Percentiles rank a stretch among this genome's conserved stretches.
Conservation (phyloP, 2,113 vertebrate species). For the Oncorhynchus kisutch region DNA sequence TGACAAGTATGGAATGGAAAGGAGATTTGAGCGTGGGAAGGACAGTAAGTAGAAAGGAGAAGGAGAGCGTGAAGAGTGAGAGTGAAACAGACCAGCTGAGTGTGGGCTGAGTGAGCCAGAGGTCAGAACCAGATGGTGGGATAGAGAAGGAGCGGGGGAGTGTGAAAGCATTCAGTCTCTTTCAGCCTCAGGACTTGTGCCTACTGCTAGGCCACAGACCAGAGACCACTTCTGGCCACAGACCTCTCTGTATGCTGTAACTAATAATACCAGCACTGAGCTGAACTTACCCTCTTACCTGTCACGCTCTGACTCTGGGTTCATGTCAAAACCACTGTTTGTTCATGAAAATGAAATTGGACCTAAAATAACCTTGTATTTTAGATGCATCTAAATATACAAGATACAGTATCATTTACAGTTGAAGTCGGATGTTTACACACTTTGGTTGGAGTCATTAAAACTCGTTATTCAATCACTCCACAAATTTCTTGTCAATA, state of each 20-base stretch:
- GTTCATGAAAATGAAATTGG: too few relatives aligned
- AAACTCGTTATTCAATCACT: too few relatives aligned
- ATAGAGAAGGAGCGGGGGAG: slow-evolving; percentile 56
- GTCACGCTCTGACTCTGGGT: too few relatives aligned
- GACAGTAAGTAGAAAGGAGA: not conserved
- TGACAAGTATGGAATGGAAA: not conserved
- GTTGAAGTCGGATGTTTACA: too few relatives aligned
- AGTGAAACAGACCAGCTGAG: slow-evolving; percentile 23
- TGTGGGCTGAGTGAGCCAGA: slow-evolving; percentile 37
- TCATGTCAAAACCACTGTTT: too few relatives aligned
- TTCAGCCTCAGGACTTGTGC: slow-evolving; percentile 26
- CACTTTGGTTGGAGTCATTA: too few relatives aligned
- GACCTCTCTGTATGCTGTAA: not conserved
- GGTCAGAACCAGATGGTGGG: slow-evolving; percentile 48
- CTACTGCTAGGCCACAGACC: slow-evolving; percentile 24
- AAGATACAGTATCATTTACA: too few relatives aligned
- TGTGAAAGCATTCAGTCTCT: slow-evolving; percentile 32
- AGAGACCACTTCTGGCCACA: slow-evolving; percentile 15
- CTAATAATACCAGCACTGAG: too few relatives aligned
- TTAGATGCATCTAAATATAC: too few relatives aligned
- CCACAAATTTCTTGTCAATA: too few relatives aligned
- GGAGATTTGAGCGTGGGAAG: not conserved
- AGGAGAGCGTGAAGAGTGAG: not conserved
- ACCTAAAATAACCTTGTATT: too few relatives aligned
- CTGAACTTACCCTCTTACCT: too few relatives aligned